Conservation (phyloP, 2,888 invertebrate genomes). For the Subacronicta megacephala region DNA sequence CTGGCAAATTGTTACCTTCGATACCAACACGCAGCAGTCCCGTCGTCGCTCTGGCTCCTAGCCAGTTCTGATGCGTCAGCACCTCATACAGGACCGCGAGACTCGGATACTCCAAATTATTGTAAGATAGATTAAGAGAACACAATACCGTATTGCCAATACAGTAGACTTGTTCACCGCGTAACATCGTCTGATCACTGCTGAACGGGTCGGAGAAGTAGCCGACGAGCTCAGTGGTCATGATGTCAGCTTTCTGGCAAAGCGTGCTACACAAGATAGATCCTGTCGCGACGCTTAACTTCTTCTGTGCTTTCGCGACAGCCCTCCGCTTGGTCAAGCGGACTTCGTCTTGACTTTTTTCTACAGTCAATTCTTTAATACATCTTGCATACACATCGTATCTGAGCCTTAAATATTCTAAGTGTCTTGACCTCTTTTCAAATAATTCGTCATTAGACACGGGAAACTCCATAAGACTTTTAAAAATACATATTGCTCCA, state of each 20-base stretch:
- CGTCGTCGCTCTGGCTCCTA: constrained; percentile 14
- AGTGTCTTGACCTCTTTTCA: constrained; percentile 38
- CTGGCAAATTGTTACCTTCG: constrained; percentile 55
- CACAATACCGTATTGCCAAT: constrained; percentile 54
- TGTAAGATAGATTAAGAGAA: constrained; percentile 57
- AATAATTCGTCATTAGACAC: constrained; percentile 49
- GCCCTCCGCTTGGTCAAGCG: constrained; percentile 8
- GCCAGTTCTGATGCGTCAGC: constrained; percentile 44
- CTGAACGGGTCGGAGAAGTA: constrained; percentile 49
- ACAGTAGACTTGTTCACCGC: constrained; percentile 36
- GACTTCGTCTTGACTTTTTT: constrained; percentile 13
- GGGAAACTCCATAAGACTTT: constrained; percentile 48
- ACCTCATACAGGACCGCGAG: constrained; percentile 40
- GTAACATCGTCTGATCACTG: constrained; percentile 32
- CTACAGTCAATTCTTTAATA: constrained; percentile 22
- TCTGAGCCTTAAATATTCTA: constrained; percentile 39
- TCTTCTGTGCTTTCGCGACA: neutral
- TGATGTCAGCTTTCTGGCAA: constrained; percentile 29
- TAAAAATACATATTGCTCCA: constrained; percentile 52
- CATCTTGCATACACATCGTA: constrained; percentile 29
- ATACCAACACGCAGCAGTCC: constrained; percentile 54
- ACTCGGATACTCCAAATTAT: constrained; percentile 47
- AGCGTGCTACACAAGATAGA: constrained; percentile 4
- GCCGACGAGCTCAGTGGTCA: constrained; percentile 43
- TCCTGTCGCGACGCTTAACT: constrained; percentile 2